phyloP scores from a whole-genome alignment of 1,140 invertebrate species.

The Drosophila pandora region DNA sequence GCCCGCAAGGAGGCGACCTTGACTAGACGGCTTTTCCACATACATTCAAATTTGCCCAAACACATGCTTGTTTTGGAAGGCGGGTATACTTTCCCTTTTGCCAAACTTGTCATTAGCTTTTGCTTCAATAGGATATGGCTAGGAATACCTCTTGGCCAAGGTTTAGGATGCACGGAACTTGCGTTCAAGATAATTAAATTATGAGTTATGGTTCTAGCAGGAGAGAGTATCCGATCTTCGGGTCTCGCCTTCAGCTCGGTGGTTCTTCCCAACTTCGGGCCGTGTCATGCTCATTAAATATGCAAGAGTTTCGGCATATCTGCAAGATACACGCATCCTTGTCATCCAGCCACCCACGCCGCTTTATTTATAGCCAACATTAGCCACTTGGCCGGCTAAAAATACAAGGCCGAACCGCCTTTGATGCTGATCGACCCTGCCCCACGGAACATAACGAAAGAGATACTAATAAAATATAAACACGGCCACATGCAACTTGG shows the following conservation, averaged over 20 bases:
- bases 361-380: constrained; percentile 52
- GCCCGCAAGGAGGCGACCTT: constrained; percentile 37
- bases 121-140: constrained; percentile 4
- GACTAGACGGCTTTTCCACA: constrained; percentile 20
- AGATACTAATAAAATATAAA: constrained; percentile 37
- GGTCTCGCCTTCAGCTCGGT: background rate
- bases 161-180: background rate
- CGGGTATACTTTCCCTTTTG: constrained; percentile 22
- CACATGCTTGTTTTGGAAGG: background rate
- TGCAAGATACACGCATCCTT: constrained; percentile 27
- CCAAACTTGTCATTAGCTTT: constrained; percentile 45
- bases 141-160: constrained; percentile 6
- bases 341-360: constrained; percentile 15
- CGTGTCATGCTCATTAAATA: constrained; percentile 52
- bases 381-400: constrained; percentile 48
- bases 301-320: constrained; percentile 41
- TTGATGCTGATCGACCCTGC: constrained; percentile 46
- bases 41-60: background rate
- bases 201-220: constrained; percentile 5
- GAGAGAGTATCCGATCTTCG: constrained; percentile 8
- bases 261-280: constrained; percentile 27
- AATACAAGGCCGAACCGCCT: constrained; percentile 39
- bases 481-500: constrained; percentile 29
- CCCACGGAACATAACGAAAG: constrained; percentile 21
- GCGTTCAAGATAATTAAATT: background rate